These are phyloP conservation scores for Cotesia congregata DNA, from an alignment of 2,888 invertebrate genomes.

Conservation along the genomic window DNA sequence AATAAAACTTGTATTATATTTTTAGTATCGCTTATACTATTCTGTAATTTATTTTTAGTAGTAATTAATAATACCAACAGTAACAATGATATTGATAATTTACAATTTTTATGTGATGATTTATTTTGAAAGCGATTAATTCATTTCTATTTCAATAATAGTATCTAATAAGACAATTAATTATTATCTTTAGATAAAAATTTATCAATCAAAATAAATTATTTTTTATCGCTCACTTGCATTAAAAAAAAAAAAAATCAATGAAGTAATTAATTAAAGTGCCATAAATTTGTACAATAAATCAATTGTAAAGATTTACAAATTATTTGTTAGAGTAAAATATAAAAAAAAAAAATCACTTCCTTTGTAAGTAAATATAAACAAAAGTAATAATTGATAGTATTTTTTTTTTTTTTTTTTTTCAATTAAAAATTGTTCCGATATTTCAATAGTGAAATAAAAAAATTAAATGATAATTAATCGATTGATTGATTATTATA, in stretches of 20 bases:
- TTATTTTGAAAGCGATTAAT: not conserved
- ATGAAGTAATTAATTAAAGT: not conserved
- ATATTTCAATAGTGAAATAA: no score
- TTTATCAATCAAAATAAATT: not conserved
- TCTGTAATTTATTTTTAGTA: not conserved
- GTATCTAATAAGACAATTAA: not conserved
- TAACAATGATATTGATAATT: not conserved
- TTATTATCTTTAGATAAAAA: not conserved
- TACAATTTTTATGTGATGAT: not conserved
- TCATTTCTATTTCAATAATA: not conserved
- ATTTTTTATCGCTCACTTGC: not conserved
- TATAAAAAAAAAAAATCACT: constrained; percentile 32
- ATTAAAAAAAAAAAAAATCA: constrained; percentile 1
- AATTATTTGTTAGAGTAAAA: constrained; percentile 19
- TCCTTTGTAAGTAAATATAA: constrained; percentile 8
- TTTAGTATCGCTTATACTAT: not conserved
- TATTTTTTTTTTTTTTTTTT: no score
- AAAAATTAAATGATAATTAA: not conserved
- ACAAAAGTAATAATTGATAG: not conserved
- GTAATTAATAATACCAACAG: not conserved
- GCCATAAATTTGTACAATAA: not conserved
- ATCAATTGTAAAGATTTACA: constrained; percentile 22
- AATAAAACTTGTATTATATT: no score
- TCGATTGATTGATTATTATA: not conserved
- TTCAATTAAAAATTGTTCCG: no score